Base-by-base conservation (phyloP, 2,888 invertebrate genomes). In the Tillus elongatus region DNA sequence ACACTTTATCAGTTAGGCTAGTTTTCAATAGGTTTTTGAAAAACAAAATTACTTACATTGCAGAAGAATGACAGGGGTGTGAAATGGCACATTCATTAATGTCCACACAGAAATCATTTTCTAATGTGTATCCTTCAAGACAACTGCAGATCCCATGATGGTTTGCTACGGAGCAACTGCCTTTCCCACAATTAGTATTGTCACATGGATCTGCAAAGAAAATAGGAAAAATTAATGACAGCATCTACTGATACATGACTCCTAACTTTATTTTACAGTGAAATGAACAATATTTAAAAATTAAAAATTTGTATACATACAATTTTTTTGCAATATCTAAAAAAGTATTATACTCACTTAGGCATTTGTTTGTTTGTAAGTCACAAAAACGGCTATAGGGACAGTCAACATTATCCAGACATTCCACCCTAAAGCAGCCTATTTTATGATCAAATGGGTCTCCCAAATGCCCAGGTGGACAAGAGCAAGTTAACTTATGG, bases 401-500 rank as follows among this genome's bases (percentile, higher is more conserved):
- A 55, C 91, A 91, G 49, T 89, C 88, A 26, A 74, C 72, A 57
- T 84, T 75, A 29, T 75, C 75, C 2, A 84, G 68, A 62, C 91
- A 92, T 66, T 91, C 90, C 2, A 90, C 91, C 65, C 83, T 85
- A 60, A 87, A 89, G 56, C 90, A 91, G 19, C 91, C 91, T 35
- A 87, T 73, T 34, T 73, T 73, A 36, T 70, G 68, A 54, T 87
- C 85, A 37, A 74, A 72, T 3, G 87, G 80, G 67, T 89, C 87
- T 4, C 91, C 91, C 15, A 90, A 69, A 58, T 80, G 81, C 12
- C 89, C 89, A 40, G 79, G 74, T 26, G 85, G 82, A 59, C 91
- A 91, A 19, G 73, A 70, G 56, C 90, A 91, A 13, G 75, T 67
- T 1, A 85, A 75, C 34, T 66, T 71, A 53, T 90, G 89, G 43